Evolutionary conservation across 2,888 invertebrate genomes (phyloP).

Genomic region (Euplagia quadripunctaria): DNA sequence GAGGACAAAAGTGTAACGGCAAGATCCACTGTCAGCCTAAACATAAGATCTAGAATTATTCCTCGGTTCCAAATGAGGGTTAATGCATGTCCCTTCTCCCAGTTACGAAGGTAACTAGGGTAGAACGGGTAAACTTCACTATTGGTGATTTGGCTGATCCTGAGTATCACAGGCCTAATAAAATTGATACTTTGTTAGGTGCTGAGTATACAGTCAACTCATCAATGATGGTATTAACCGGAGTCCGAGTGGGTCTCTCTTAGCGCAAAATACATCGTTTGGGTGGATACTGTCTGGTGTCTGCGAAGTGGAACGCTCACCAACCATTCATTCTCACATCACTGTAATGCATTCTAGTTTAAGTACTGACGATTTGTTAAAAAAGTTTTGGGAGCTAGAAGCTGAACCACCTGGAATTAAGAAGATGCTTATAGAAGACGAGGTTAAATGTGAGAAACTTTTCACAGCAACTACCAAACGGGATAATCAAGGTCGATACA

Average conservation of each 20-base stretch:
- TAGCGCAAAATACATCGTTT: background rate
- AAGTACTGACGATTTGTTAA: no score
- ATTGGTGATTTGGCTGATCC: background rate
- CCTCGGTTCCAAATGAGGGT: background rate
- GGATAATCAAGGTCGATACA: no score
- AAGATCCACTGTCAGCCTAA: background rate
- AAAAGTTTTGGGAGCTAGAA: no score
- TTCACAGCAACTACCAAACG: no score
- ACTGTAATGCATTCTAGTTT: no score
- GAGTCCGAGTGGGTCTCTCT: background rate
- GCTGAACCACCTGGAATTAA: no score
- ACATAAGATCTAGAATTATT: background rate
- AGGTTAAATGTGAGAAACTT: no score
- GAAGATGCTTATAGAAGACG: no score
- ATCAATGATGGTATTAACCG: background rate
- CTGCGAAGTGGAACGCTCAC: no score
- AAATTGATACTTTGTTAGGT: background rate
- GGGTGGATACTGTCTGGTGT: background rate
- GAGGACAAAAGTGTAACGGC: background rate
- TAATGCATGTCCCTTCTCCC: background rate
- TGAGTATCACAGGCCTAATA: background rate
- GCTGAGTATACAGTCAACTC: background rate
- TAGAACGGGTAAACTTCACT: no score
- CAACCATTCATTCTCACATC: no score
- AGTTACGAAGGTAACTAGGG: no score